These are phyloP conservation scores for Megalopta genalis DNA, from an alignment of 1,140 invertebrate genomes.

Conservation along the genomic window DNA sequence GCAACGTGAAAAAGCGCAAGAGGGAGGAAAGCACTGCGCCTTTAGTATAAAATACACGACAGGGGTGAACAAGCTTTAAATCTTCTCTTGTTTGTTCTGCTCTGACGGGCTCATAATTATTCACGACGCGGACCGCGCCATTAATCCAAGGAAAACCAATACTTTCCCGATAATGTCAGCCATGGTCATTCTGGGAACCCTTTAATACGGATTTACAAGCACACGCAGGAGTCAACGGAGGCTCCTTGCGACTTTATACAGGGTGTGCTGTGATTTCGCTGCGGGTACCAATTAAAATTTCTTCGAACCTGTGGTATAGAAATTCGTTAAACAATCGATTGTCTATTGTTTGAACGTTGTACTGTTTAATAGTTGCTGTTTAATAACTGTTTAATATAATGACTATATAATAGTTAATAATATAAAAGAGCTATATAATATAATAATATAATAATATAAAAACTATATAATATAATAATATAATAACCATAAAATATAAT, in stretches of 20 bases:
- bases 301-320: too few relatives aligned
- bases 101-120: slow-evolving; percentile 41
- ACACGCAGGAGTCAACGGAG: slow-evolving; percentile 1
- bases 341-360: too few relatives aligned
- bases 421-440: too few relatives aligned
- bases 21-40: not conserved
- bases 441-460: too few relatives aligned
- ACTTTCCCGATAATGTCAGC: slow-evolving; percentile 49
- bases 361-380: too few relatives aligned
- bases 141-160: slow-evolving; percentile 46
- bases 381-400: too few relatives aligned
- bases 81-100: slow-evolving; percentile 40
- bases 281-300: too few relatives aligned
- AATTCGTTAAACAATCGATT: too few relatives aligned
- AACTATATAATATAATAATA: too few relatives aligned
- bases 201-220: slow-evolving; percentile 49
- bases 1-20: too few relatives aligned
- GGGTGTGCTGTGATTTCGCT: slow-evolving; percentile 24
- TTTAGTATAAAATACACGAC: slow-evolving; percentile 11
- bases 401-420: too few relatives aligned
- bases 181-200: slow-evolving; percentile 40
- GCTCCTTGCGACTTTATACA: slow-evolving; percentile 15
- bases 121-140: slow-evolving; percentile 28
- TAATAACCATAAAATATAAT: too few relatives aligned
- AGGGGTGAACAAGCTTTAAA: slow-evolving; percentile 12